Base-by-base conservation (phyloP, 2,888 invertebrate species). In the Chironomus tentans region DNA sequence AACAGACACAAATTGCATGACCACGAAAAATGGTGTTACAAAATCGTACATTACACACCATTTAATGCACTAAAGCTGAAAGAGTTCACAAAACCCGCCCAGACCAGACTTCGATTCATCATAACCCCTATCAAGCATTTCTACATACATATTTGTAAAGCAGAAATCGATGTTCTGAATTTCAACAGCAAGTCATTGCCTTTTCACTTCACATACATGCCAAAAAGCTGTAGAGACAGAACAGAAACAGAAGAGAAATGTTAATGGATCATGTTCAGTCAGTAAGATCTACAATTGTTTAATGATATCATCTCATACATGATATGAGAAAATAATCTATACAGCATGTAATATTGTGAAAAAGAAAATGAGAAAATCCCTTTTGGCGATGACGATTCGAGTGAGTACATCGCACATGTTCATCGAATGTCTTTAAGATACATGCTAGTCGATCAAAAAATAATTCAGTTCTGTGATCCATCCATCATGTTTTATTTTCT, bases 381-480 rank as follows among this genome's bases (percentile, higher is more conserved):
- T 38, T 38, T 38, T 38, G 38, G 38, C 38, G 38, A 38, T 38
- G 38, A 38, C 38, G 38, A 38, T 38, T 10, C 38, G 38, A 38
- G 5, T 38, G 38, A 38, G 38, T 21, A 15, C 12, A 22, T 24
- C 48, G 18, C 48, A 70, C 70, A 70, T 70, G 70, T 70, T 24
- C 22, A 21, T 15, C 50, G 50, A 13, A 56, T 70, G 50, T 70
- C 24, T 56, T 48, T 24, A 21, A 12, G 21, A 15, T 56, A 46
- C 24, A 48, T 38, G 18, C 50, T 13, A 10, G 48, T 22, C 70
- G 70, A 70, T 70, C 70, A 70, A 70, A 70, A n/a, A 70, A 24
- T 21, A 70, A 70, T 70, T 70, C 38, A 38, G 38, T 70, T 22
- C 48, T 70, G 70, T 56, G 70, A 70, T 70, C 70, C 70, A 38